These are phyloP conservation scores for Euschistus heros DNA, from an alignment of 1,140 invertebrate genomes.

Conservation along the genomic window DNA sequence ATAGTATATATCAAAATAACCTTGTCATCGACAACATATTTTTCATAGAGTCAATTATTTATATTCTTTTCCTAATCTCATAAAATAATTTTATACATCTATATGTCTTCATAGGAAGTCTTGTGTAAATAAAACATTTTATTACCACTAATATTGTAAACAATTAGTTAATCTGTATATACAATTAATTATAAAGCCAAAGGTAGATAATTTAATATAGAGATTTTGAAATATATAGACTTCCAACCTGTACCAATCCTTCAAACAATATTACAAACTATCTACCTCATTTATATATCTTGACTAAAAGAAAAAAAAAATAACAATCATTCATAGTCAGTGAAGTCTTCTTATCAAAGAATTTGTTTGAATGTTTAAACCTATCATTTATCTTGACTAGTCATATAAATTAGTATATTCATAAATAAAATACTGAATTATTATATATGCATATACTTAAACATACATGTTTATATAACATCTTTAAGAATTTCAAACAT, in stretches of 20 bases:
- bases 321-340: no score
- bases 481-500: no score
- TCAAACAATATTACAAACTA: neutral
- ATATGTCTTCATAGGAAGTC: no score
- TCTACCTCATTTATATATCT: neutral
- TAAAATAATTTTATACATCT: neutral
- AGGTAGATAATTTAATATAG: neutral
- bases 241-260: neutral
- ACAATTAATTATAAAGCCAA: neutral
- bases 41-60: slow-evolving; percentile 8
- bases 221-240: neutral
- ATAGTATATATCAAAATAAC: neutral
- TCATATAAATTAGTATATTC: no score
- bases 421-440: no score
- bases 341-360: no score
- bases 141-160: neutral
- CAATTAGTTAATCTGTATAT: slow-evolving; percentile 5
- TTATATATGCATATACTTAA: no score
- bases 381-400: no score
- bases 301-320: no score
- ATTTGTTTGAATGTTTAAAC: no score
- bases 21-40: neutral
- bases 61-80: neutral
- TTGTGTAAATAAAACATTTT: slow-evolving; percentile 8
- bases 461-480: no score